phyloP scores from a whole-genome alignment of 2,113 vertebrate species.

The Oryzias celebensis region DNA sequence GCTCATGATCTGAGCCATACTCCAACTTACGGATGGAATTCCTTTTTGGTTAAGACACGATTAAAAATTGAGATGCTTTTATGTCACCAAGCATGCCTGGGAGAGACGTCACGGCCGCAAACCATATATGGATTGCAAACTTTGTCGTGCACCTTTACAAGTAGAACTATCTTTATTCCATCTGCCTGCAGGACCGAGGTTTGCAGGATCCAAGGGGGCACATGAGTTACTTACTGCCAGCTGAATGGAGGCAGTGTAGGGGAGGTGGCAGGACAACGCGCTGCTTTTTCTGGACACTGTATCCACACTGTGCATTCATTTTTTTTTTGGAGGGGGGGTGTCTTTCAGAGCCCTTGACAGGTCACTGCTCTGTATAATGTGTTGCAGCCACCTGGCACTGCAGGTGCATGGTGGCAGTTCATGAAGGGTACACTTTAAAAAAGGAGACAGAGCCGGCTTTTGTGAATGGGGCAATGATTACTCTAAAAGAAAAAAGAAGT shows the following conservation, averaged over 20 bases:
- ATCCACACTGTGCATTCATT: slow-evolving; percentile 30
- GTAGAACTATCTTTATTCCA: not conserved
- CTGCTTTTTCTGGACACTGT: slow-evolving; percentile 25
- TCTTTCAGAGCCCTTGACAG: slow-evolving; percentile 22
- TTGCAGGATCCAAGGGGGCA: not conserved
- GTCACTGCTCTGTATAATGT: not conserved
- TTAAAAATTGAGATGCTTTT: not conserved
- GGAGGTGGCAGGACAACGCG: slow-evolving; percentile 24
- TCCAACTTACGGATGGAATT: slow-evolving; percentile 82
- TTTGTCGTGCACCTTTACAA: slow-evolving; percentile 10
- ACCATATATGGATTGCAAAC: not conserved
- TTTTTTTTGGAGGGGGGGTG: slow-evolving; percentile 7
- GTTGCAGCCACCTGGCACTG: slow-evolving; percentile 38
- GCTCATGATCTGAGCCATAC: slow-evolving; percentile 85
- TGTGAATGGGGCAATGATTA: not conserved
- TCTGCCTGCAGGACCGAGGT: no score
- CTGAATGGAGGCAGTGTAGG: slow-evolving; percentile 55
- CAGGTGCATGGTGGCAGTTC: slow-evolving; percentile 40
- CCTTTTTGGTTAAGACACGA: slow-evolving; percentile 74
- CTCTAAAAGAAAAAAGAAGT: not conserved
- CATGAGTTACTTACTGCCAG: slow-evolving; percentile 36
- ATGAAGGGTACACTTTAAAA: not conserved
- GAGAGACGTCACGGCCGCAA: not conserved
- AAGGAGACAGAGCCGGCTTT: not conserved
- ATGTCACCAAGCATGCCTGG: slow-evolving; percentile 5